These are phyloP conservation scores for Calliphora vicina DNA, from an alignment of 1,140 invertebrate genomes.

Conservation along the genomic window DNA sequence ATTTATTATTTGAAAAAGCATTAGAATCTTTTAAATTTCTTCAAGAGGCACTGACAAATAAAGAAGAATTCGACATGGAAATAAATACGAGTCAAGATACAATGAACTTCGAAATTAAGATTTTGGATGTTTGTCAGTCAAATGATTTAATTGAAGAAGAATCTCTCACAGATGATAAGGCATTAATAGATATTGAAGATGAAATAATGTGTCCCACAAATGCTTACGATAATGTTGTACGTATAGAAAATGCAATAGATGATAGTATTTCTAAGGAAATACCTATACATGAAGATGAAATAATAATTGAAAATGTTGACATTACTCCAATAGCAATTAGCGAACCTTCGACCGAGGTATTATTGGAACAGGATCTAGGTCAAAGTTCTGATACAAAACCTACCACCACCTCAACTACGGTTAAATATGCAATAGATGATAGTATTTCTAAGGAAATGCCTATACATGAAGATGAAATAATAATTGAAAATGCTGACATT, in stretches of 20 bases:
- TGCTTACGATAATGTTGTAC: no score
- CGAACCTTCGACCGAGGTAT: no score
- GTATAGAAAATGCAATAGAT: neutral
- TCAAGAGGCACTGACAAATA: neutral
- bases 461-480: neutral
- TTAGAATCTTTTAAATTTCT: neutral
- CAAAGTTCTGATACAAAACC: neutral
- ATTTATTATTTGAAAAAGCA: slow-evolving; percentile 11
- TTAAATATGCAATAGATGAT: no score
- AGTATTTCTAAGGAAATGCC: neutral
- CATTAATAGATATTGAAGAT: neutral
- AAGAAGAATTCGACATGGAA: neutral
- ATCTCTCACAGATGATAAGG: neutral
- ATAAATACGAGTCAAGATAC: neutral
- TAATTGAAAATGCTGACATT: neutral
- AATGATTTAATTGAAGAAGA: no score
- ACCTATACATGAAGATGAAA: neutral
- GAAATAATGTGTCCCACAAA: neutral
- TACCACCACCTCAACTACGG: no score
- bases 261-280: neutral
- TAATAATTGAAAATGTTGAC: neutral
- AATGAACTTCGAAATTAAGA: no score
- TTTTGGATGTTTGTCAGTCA: neutral
- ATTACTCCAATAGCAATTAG: neutral
- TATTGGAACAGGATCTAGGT: no score